Evolutionary conservation across 2,797 vertebrate genomes (phyloP), one percentile per base, ranked within the genome.

Genomic region (Discoglossus pictus): DNA sequence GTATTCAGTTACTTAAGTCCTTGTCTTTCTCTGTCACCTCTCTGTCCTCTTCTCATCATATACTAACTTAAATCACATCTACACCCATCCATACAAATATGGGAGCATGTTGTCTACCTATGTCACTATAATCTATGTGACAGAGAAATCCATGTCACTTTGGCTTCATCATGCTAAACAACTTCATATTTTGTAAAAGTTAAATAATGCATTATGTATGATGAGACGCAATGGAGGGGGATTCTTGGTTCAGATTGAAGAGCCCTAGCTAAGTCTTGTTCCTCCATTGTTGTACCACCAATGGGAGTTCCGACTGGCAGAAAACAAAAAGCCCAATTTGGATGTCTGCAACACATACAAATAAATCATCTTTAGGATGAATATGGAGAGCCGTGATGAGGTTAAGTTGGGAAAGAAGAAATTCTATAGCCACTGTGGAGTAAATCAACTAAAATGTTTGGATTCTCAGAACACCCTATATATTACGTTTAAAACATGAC

Each of bases 81-180:
- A 52, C 65, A 68, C 39, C 27, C 34, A 51, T 18, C 20, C 52
- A 70, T 24, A 43, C 15, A 71, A 34, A 70, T 48, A 59, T 20
- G 56, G 44, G 68, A 71, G 68, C 68, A 58, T 64, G 68, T 71
- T 64, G 44, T 71, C 61, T 56, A 47, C 40, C 35, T 48, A 48
- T 56, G 59, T 70, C 59, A 61, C 27, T 63, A 44, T 64, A 58
- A 50, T 58, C 51, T 59, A 31, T 64, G 7, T 24, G 31, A 69
- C 34, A 24, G 52, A 70, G 36, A 69, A 55, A 43, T 21, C 16
- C 59, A 42, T 20, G 13, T 44, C 46, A 43, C 12, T 42, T 42
- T 47, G 68, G 35, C 43, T 71, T 44, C 61, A 51, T 17, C 35
- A 34, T 58, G 31, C 24, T n/a, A 51, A 42, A 24, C 27, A 24